Base-by-base conservation (phyloP, 2,888 invertebrate species). In the Mythimna vitellina region DNA sequence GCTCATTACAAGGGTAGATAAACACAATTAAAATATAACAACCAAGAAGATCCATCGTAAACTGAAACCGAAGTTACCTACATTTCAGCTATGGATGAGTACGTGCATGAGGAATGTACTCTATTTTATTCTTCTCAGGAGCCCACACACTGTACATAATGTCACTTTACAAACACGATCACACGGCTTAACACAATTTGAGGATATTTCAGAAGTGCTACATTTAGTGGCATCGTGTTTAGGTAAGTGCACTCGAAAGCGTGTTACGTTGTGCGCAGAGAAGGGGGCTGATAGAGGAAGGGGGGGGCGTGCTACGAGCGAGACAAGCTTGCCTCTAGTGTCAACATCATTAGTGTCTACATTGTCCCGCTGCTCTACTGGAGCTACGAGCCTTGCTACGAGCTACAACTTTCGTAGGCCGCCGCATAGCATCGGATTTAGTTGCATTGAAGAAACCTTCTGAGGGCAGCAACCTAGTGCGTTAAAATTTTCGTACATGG, bases 281-380 rank as follows among this genome's bases (percentile, higher is more conserved):
- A 74, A 78, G 56, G 74, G 76, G 70, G 70, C 68, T 65, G 71
- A 71, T 71, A 77, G 71, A 76, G 73, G 82, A 76, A 80, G 78
- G 84, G 85, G 83, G 83, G 84, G 87, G 83, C 86, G 85, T 90
- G 89, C 89, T 88, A 73, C 88, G 87, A 89, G 86, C 89, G 90
- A 83, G 83, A 78, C 85, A 76, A 92, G 91, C 89, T 88, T 89
- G 88, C 88, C 88, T 93, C 91, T 93, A 93, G 94, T 94, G 94
- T 94, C 95, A 95, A 95, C 94, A 95, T 95, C 95, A 94, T 95
- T 95, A 95, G 93, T 89, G 92, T 89, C 86, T 89, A 89, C 91
- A 90, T 89, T 91, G 91, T 89, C 87, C 89, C 86, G 78, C 82
- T 88, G 91, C 90, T 89, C 88, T 83, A 88, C 89, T 82, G 85